Percentiles rank a stretch among this genome's conserved stretches.
phyloP scores from a whole-genome alignment of 1,140 invertebrate genomes.

The Brachionus rotundiformis region DNA sequence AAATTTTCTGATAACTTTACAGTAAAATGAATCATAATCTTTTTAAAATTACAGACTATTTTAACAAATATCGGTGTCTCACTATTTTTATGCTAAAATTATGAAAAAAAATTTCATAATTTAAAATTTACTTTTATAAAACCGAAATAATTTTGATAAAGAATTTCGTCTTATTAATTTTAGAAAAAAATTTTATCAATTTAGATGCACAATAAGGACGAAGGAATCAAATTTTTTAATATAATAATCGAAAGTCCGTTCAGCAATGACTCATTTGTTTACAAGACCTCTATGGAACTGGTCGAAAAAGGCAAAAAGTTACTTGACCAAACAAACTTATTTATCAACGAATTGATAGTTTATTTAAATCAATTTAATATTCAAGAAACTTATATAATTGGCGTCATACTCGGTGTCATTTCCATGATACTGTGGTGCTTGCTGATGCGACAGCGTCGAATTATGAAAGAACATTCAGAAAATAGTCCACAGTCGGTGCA shows the following conservation, averaged over 20 bases:
- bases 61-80: background rate
- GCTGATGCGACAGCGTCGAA: background rate
- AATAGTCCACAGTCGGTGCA: background rate
- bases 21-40: too few relatives aligned
- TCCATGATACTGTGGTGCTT: conserved; percentile 36
- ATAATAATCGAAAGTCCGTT: background rate
- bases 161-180: conserved; percentile 2
- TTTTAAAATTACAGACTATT: background rate
- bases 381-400: conserved; percentile 39
- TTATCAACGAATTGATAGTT: background rate
- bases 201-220: background rate
- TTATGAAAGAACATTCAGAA: background rate
- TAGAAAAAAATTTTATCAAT: too few relatives aligned
- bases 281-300: background rate
- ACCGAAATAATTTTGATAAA: background rate
- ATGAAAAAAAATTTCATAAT: conserved; percentile 6
- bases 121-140: conserved; percentile 18
- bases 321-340: background rate
- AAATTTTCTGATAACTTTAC: background rate
- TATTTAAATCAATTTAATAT: conserved; percentile 42
- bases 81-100: background rate
- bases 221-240: background rate
- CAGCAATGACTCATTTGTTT: background rate
- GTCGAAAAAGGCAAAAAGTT: background rate
- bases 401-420: conserved; percentile 2